Evolutionary conservation across 1,140 invertebrate genomes (phyloP), one percentile per base, ranked within the genome.

Genomic region (Globodera ellingtonae): DNA sequence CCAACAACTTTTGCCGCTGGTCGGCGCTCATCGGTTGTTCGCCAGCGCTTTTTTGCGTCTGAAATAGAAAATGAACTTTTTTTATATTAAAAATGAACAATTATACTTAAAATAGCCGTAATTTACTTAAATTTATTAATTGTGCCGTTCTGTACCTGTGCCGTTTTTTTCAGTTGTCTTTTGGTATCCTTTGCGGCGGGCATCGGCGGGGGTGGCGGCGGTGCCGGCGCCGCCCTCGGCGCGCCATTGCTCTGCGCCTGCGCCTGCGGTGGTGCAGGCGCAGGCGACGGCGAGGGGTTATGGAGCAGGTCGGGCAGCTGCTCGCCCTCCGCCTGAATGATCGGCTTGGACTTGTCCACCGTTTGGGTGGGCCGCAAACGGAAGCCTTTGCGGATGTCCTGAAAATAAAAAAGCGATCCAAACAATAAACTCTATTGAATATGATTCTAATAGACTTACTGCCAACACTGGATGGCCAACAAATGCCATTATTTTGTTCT

Each of bases 361-460:
- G 83, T 84, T 75, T 74, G 56, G 8, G 83, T 84, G 52, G 83
- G 83, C 47, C 79, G 72, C 21, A 84, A 66, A 66, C 80, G 82
- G 18, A 84, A 80, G 6, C 83, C 83, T 69, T 80, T 71, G 8
- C 83, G 74, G 56, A 84, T 84, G 24, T 84, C 83, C 83, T 84
- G 24, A 75, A 84, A 71, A 48, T 8, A 6, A n/a, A 46, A 78
- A 44, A 59, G 48, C 5, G 69, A 69, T 21, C 35, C 24, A 15
- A 75, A 21, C 65, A n/a, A n/a, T n/a, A n/a, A n/a, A n/a, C n/a
- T n/a, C n/a, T n/a, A n/a, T n/a, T n/a, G n/a, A n/a, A n/a, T n/a
- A n/a, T 35, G 35, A 35, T 35, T 35, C 35, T 35, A 35, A 35
- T 75, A 24, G 6, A 24, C 46, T 75, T 65, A 79, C 78, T 70